phyloP scores from a whole-genome alignment of 2,888 invertebrate species.

The Apocheima hispidaria region DNA sequence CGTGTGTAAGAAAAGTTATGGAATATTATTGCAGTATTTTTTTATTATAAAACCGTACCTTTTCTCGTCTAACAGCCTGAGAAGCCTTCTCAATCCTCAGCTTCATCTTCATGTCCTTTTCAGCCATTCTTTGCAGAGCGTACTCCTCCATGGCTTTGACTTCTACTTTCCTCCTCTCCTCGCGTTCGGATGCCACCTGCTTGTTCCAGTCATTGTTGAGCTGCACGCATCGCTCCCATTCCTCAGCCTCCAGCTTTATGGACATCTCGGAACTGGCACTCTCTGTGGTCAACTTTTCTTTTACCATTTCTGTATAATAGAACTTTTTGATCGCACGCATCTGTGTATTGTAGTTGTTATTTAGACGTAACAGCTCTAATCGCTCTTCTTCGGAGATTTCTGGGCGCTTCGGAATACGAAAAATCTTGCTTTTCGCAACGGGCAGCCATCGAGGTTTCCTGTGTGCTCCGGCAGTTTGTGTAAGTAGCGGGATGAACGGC shows the following conservation, averaged over 20 bases:
- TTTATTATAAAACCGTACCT: slow-evolving; percentile 55
- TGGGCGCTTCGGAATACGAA: slow-evolving; percentile 88
- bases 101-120: slow-evolving; percentile 64
- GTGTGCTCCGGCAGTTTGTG: slow-evolving; percentile 73
- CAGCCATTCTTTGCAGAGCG: slow-evolving; percentile 76
- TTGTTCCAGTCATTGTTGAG: slow-evolving; percentile 91
- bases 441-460: slow-evolving; percentile 94
- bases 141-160: slow-evolving; percentile 77
- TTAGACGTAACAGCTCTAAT: slow-evolving; percentile 88
- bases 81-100: slow-evolving; percentile 76
- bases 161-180: slow-evolving; percentile 83
- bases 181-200: slow-evolving; percentile 86
- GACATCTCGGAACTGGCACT: slow-evolving; percentile 85
- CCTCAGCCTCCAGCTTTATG: slow-evolving; percentile 86
- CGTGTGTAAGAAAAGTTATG: too few species aligned
- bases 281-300: slow-evolving; percentile 78
- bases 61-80: slow-evolving; percentile 75
- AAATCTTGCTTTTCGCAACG: slow-evolving; percentile 92
- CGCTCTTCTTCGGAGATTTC: slow-evolving; percentile 87
- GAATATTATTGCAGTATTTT: too few species aligned
- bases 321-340: slow-evolving; percentile 85
- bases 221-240: slow-evolving; percentile 86
- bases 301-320: slow-evolving; percentile 83
- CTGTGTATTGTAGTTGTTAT: slow-evolving; percentile 89
- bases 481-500: slow-evolving; percentile 64